Conservation (phyloP, 2,113 vertebrate genomes). For the Hydrochoerus hydrochaeris region DNA sequence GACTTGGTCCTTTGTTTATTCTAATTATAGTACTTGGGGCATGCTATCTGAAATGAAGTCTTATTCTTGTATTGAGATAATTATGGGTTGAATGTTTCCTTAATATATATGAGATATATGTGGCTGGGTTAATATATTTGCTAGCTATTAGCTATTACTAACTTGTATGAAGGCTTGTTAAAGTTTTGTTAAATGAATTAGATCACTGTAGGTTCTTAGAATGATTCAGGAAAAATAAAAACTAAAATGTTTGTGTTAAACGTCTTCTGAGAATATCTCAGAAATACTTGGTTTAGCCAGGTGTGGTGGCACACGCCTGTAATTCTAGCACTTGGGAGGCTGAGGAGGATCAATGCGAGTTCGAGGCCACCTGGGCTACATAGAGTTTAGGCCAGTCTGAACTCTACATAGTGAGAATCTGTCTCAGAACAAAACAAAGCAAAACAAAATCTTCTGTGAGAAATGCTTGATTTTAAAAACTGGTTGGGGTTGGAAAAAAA, state of each 20-base stretch:
- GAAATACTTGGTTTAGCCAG: constrained; percentile 50
- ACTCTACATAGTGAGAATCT: not conserved
- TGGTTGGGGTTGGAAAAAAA: not conserved
- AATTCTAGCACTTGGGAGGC: not conserved
- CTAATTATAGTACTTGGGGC: not conserved
- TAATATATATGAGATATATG: constrained; percentile 41
- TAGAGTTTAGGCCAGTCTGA: not conserved
- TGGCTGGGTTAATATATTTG: constrained; percentile 20
- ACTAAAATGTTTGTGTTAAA: constrained; percentile 42
- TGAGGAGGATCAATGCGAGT: not conserved
- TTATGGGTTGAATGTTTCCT: constrained; percentile 45
- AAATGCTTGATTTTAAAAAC: constrained; percentile 62
- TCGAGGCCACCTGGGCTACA: not conserved
- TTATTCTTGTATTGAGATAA: not conserved
- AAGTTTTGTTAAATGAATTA: constrained; percentile 50
- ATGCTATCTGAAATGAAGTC: constrained; percentile 31
- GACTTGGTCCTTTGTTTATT: constrained; percentile 38
- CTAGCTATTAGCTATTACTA: constrained; percentile 70
- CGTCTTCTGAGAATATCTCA: constrained; percentile 57
- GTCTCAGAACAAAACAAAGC: not conserved
- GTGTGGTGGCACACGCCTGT: not conserved
- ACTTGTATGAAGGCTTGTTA: constrained; percentile 40
- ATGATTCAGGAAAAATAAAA: constrained; percentile 28
- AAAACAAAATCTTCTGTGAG: not conserved
- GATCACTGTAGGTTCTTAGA: constrained; percentile 32